phyloP scores from a whole-genome alignment of 2,797 vertebrate genomes.

The Thalassophryne amazonica region DNA sequence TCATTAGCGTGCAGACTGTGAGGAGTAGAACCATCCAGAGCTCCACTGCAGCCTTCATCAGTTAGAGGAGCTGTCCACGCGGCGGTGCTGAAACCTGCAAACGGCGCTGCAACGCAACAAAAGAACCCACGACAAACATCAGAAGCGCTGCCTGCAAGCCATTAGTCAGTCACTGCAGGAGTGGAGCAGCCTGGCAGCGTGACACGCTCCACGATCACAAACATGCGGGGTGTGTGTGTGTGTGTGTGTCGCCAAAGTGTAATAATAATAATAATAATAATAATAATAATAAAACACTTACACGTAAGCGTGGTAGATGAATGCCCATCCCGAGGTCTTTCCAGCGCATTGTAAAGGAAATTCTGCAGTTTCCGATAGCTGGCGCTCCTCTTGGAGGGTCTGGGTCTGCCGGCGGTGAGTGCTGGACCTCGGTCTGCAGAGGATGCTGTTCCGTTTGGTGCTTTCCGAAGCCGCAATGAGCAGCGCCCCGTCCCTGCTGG shows the following conservation, averaged over 20 bases:
- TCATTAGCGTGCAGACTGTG: too few relatives aligned
- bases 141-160: too few relatives aligned
- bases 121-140: too few relatives aligned
- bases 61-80: too few relatives aligned
- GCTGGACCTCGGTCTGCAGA: constrained; percentile 86
- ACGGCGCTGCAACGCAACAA: too few relatives aligned
- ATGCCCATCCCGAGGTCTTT: constrained; percentile 97
- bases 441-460: constrained; percentile 84
- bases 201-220: constrained; percentile 11
- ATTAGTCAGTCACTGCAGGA: too few relatives aligned
- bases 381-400: constrained; percentile 88
- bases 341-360: constrained; percentile 94
- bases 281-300: constrained; percentile 80
- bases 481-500: constrained; percentile 89
- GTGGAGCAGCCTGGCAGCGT: constrained; percentile 15
- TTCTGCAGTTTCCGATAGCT: constrained; percentile 95
- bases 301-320: constrained; percentile 97
- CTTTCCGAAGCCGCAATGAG: constrained; percentile 84
- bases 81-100: too few relatives aligned
- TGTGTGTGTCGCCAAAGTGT: too few relatives aligned
- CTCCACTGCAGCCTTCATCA: too few relatives aligned
- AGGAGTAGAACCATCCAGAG: too few relatives aligned
- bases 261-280: too few relatives aligned
- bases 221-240: constrained; percentile 11
- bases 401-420: constrained; percentile 81